These are phyloP conservation scores for Chitala chitala DNA, from an alignment of 2,113 vertebrate species.

Conservation along the genomic window DNA sequence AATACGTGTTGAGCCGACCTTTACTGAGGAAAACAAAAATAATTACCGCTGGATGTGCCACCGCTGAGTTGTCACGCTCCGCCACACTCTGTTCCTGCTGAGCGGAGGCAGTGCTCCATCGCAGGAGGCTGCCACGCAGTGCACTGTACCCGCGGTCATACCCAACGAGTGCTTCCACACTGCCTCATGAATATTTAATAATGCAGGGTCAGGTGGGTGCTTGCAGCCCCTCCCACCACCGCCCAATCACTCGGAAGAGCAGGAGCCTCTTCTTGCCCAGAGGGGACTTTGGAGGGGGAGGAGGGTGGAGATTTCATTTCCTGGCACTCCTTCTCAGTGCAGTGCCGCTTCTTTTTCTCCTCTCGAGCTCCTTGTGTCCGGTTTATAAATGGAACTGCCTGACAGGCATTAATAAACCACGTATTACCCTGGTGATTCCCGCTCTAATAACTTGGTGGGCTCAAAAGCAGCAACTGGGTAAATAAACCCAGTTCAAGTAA, in stretches of 20 bases:
- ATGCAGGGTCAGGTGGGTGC: conserved; percentile 55
- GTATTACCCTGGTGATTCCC: background rate
- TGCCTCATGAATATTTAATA: conserved; percentile 61
- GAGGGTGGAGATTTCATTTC: background rate
- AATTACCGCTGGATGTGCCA: background rate
- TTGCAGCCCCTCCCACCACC: conserved; percentile 40
- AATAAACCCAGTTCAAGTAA: background rate
- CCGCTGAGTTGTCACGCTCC: background rate
- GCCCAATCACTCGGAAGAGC: conserved; percentile 24
- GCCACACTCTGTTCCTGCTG: background rate
- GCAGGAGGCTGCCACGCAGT: conserved; percentile 22
- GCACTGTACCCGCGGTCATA: conserved; percentile 43
- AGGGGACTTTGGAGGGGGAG: background rate
- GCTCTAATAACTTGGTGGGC: background rate
- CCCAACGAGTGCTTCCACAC: conserved; percentile 20
- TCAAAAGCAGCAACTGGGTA: too few relatives aligned
- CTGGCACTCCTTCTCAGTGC: background rate
- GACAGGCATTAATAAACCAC: background rate
- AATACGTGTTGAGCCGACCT: background rate
- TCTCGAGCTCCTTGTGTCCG: background rate
- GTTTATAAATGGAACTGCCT: background rate
- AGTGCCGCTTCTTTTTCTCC: too few relatives aligned
- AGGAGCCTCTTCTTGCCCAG: background rate
- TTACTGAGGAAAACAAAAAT: conserved; percentile 9
- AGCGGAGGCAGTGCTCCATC: background rate